Base-by-base conservation (phyloP, 2,888 invertebrate genomes). In the Himalopsyche kuldschensis region DNA sequence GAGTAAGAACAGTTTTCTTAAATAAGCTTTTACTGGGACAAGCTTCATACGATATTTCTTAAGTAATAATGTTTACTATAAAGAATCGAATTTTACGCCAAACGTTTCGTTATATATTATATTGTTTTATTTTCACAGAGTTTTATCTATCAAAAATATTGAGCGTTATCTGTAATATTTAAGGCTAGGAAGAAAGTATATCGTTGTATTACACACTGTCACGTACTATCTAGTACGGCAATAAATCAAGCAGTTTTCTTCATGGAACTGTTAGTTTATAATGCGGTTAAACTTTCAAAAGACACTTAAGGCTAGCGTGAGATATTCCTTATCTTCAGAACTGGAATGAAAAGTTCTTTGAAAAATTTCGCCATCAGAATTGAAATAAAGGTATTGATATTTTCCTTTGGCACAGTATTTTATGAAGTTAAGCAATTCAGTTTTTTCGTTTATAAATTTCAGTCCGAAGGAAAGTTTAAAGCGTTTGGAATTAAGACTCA, bases 251-350 rank as follows among this genome's bases (percentile, higher is more conserved):
- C 75, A 75, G 79, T 81, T 84, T 77, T 55, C 75, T 78, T 79
- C 76, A 24, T 82, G 77, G 35, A 77, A 81, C 81, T 85, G 82
- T 79, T 84, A 84, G 82, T 84, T 84, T 80, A 84, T 78, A 80
- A 82, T 77, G 79, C 79, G 82, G 75, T 77, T 47, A 80, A 83
- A 83, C 76, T 83, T 83, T 81, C 78, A 76, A 48, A 83, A 81
- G 80, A 78, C 79, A 55, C 47, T 78, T 78, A 46, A 24, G 69
- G 24, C 47, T 30, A 31, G n/a, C 27, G 15, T 55, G 17, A 79
- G 79, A 79, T 27, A 79, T 55, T 55, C 63, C 79, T 79, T 27
- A 48, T 55, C 55, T 55, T 31, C 32, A 55, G 17, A 17, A 79
- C 31, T 27, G 27, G 24, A 31, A 35, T 41, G 35, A 76, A 76